Evolutionary conservation across 2,113 vertebrate species (phyloP).

Genomic region (Semicossyphus pulcher): DNA sequence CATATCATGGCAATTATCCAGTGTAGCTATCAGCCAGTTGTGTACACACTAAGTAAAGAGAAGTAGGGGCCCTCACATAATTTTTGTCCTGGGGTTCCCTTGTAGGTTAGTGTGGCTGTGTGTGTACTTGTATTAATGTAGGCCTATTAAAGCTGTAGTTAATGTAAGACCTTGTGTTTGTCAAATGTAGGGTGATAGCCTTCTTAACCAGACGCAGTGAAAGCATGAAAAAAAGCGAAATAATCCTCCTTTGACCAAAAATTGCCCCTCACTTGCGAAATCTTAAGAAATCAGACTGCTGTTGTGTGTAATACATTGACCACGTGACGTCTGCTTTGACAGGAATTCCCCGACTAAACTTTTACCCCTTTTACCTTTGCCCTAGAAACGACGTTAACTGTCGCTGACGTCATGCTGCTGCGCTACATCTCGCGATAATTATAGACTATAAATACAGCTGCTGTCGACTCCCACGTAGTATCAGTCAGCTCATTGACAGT

Average conservation of each 20-base stretch:
- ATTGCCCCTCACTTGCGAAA: neutral
- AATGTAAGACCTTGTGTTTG: too few species aligned
- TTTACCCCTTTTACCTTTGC: constrained; percentile 62
- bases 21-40: too few species aligned
- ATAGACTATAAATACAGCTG: constrained; percentile 49
- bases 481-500: neutral
- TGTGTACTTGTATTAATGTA: too few species aligned
- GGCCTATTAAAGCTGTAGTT: too few species aligned
- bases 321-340: constrained; percentile 6
- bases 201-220: neutral
- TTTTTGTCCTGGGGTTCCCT: too few species aligned
- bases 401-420: constrained; percentile 24
- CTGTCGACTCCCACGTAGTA: fast-evolving
- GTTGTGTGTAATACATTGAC: neutral
- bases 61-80: neutral
- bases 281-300: neutral
- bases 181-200: neutral
- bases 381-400: constrained; percentile 26
- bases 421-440: constrained; percentile 70
- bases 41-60: neutral
- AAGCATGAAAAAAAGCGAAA: neutral
- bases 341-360: constrained; percentile 54
- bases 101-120: too few species aligned
- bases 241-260: neutral
- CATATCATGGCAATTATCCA: too few species aligned